Percentiles rank a stretch among this genome's conserved stretches.
These are phyloP conservation scores for Eulemur mongoz DNA, from an alignment of 2,797 vertebrate genomes.

Conservation along the genomic window DNA sequence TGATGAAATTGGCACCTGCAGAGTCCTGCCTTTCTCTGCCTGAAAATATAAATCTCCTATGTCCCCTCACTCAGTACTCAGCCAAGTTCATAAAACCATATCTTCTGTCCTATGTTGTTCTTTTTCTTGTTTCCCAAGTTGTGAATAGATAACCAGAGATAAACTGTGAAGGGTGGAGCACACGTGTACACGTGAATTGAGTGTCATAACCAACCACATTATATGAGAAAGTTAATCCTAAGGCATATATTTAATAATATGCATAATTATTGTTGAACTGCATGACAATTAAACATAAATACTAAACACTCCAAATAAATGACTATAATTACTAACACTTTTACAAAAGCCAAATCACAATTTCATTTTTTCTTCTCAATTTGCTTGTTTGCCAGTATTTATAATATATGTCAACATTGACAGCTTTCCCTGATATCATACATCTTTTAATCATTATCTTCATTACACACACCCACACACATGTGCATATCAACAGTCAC, in stretches of 20 bases:
- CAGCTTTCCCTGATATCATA: not conserved
- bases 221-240: constrained; percentile 7
- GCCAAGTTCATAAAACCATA: not conserved
- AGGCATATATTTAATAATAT: not conserved
- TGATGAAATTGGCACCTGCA: not conserved
- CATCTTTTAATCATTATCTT: constrained; percentile 15
- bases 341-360: not conserved
- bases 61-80: not conserved
- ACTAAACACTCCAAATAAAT: constrained; percentile 19
- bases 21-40: not conserved
- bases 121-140: not conserved
- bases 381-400: not conserved
- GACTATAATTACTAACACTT: constrained; percentile 8
- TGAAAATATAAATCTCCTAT: not conserved
- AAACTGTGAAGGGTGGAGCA: not conserved
- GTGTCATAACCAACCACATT: not conserved
- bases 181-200: not conserved
- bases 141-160: not conserved
- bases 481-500: not conserved
- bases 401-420: not conserved
- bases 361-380: not conserved
- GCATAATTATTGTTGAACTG: not conserved
- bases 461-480: not conserved
- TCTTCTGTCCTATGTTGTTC: not conserved
- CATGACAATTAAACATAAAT: not conserved